These are phyloP conservation scores for Dolichotis patagonum DNA, from an alignment of 2,113 vertebrate genomes.

Conservation along the genomic window DNA sequence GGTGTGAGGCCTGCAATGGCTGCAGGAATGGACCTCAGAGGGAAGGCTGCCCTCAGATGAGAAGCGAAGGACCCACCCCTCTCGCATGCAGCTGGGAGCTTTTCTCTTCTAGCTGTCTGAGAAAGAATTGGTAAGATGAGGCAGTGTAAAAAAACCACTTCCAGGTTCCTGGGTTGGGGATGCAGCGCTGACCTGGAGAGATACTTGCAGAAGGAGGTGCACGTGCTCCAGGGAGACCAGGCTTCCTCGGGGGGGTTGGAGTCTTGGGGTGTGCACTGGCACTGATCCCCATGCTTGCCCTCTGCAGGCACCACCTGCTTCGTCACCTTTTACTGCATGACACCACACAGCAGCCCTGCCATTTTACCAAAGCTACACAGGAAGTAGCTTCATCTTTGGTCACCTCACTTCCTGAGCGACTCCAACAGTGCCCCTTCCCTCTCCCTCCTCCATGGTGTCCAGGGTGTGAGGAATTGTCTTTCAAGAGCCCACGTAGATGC, in stretches of 20 bases:
- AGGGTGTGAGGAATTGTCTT: background rate
- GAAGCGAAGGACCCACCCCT: fast-evolving
- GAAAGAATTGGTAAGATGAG: background rate
- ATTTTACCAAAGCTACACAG: background rate
- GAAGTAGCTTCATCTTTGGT: background rate
- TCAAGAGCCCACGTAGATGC: background rate
- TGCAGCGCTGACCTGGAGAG: background rate
- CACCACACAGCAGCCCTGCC: too few species aligned
- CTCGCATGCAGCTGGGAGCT: background rate
- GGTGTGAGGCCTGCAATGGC: background rate
- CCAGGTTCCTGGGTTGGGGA: background rate
- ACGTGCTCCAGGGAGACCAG: background rate
- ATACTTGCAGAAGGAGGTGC: background rate
- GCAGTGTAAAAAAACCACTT: background rate
- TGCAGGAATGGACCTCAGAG: background rate
- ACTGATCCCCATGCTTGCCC: background rate
- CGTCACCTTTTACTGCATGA: too few species aligned
- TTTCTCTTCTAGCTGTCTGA: background rate
- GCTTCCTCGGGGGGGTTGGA: too few species aligned
- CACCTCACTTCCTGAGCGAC: background rate
- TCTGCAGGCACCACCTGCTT: background rate
- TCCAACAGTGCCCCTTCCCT: background rate
- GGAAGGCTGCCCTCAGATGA: background rate
- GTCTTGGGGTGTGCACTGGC: too few species aligned
- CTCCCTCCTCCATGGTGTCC: background rate